Evolutionary conservation across 2,888 invertebrate species (phyloP).

Genomic region (Tetropium fuscum): DNA sequence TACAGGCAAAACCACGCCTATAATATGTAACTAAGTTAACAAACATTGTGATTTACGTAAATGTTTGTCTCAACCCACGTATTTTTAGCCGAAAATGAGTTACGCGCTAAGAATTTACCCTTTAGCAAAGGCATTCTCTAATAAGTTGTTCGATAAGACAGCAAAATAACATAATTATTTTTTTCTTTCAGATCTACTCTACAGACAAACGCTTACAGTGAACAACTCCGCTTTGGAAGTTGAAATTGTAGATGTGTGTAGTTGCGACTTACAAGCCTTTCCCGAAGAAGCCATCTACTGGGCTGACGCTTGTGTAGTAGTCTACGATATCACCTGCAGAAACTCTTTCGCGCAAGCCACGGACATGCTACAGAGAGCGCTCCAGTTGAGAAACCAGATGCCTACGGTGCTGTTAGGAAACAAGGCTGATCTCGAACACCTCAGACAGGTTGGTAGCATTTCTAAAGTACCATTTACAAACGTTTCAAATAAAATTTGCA

Average conservation of each 20-base stretch:
- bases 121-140: neutral
- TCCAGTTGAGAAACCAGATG: constrained; percentile 67
- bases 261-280: constrained; percentile 70
- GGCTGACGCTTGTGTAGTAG: constrained; percentile 83
- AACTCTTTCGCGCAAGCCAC: constrained; percentile 78
- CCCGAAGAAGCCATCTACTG: constrained; percentile 76
- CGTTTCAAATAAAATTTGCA: no score
- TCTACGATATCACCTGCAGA: constrained; percentile 82
- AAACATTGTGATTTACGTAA: neutral
- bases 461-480: neutral
- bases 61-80: neutral
- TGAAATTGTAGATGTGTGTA: constrained; percentile 84
- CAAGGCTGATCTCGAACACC: constrained; percentile 83
- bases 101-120: neutral
- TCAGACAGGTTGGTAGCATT: constrained; percentile 73
- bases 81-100: neutral
- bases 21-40: neutral
- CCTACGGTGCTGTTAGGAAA: constrained; percentile 78
- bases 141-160: no score
- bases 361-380: constrained; percentile 72
- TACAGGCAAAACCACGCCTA: neutral
- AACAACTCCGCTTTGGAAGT: constrained; percentile 80
- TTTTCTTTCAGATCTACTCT: constrained; percentile 77
- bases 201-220: constrained; percentile 79
- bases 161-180: constrained; percentile 23